Evolutionary conservation across 2,113 vertebrate genomes (phyloP).

Genomic region (Phainopepla nitens): DNA sequence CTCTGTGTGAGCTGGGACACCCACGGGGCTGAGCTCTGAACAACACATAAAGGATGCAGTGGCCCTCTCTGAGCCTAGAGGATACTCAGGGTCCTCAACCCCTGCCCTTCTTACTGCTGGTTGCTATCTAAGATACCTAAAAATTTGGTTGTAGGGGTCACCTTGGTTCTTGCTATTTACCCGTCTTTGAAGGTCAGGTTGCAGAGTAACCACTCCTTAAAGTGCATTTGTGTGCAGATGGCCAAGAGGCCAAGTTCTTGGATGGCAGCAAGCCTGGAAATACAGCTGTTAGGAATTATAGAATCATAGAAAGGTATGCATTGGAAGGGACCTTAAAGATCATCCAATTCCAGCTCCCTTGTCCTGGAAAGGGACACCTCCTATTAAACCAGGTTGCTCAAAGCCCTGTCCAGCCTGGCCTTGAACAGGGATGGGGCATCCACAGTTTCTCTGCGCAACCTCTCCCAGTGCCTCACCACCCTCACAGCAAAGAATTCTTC

Average conservation of each 20-base stretch:
- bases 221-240: neutral
- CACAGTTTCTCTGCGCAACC: neutral
- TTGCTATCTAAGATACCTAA: neutral
- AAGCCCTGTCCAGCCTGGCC: neutral
- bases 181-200: neutral
- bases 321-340: neutral
- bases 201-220: neutral
- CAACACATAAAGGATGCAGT: rapidly evolving
- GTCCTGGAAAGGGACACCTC: neutral
- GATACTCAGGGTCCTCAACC: neutral
- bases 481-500: neutral
- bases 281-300: neutral
- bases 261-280: neutral
- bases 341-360: neutral
- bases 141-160: neutral
- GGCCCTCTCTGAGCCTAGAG: neutral
- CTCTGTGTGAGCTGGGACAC: rapidly evolving
- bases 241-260: neutral
- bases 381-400: neutral
- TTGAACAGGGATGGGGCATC: neutral
- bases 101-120: neutral
- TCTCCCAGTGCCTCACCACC: neutral
- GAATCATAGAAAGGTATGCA: neutral
- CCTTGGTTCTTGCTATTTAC: neutral
- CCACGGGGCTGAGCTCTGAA: rapidly evolving